Conservation (phyloP, 2,888 invertebrate genomes). For the Drosophila greeni region DNA sequence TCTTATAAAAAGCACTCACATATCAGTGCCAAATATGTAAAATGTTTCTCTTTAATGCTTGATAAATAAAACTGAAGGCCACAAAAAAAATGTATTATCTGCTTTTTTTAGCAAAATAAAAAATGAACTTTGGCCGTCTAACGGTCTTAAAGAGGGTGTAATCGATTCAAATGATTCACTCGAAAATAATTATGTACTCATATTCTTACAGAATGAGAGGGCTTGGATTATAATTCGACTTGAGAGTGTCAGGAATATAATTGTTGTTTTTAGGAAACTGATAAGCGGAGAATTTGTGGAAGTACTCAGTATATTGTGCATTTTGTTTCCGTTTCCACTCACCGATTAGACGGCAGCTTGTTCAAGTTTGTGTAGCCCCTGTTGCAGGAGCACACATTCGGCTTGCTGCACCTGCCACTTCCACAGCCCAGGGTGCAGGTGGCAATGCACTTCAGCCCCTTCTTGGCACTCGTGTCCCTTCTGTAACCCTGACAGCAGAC, state of each 20-base stretch:
- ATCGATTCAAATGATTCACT: neutral
- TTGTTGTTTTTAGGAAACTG: neutral
- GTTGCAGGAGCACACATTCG: slow-evolving; percentile 77
- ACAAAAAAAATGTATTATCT: neutral
- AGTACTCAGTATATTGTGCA: neutral
- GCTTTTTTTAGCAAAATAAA: neutral
- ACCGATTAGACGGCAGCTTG: slow-evolving; percentile 33
- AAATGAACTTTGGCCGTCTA: neutral
- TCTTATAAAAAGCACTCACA: neutral
- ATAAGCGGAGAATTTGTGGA: neutral
- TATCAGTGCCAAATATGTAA: neutral
- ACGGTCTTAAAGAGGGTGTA: neutral
- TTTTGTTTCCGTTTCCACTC: neutral
- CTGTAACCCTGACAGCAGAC: slow-evolving; percentile 61
- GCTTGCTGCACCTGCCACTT: slow-evolving; percentile 70
- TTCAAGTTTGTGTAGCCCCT: slow-evolving; percentile 75
- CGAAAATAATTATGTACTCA: no score
- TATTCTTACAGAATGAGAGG: neutral
- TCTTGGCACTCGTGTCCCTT: neutral
- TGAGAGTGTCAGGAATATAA: neutral
- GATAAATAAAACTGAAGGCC: neutral
- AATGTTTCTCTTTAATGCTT: neutral
- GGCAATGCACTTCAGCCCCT: slow-evolving; percentile 49
- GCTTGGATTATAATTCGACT: neutral
- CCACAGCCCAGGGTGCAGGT: slow-evolving; percentile 56